These are phyloP conservation scores for Bicyclus anynana DNA, from an alignment of 1,140 invertebrate species.

Conservation along the genomic window DNA sequence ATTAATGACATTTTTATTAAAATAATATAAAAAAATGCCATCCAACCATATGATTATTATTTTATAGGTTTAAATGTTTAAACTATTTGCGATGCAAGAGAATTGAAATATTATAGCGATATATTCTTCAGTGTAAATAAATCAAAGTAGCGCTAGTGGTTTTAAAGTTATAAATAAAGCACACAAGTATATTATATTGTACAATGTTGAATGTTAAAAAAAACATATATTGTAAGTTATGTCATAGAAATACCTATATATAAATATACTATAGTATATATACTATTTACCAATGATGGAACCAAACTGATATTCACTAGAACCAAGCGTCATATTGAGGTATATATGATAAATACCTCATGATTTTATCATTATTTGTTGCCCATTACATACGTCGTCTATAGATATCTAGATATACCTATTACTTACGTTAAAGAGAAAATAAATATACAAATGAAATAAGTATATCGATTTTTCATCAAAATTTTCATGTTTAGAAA, in stretches of 20 bases:
- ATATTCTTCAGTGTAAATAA: conserved; percentile 15
- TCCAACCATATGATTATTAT: conserved; percentile 59
- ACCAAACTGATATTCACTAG: conserved; percentile 20
- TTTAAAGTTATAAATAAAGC: background rate
- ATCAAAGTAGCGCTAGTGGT: conserved; percentile 3
- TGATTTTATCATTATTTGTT: too few relatives aligned
- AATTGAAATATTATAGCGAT: conserved; percentile 66
- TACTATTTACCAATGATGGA: conserved; percentile 11
- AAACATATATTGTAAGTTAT: conserved; percentile 6
- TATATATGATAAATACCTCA: too few relatives aligned
- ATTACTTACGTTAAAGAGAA: too few relatives aligned
- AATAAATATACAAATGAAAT: too few relatives aligned
- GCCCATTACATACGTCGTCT: too few relatives aligned
- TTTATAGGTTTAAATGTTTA: conserved; percentile 54
- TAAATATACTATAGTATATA: background rate
- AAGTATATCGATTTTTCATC: too few relatives aligned
- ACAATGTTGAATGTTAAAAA: too few relatives aligned
- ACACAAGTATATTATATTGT: background rate
- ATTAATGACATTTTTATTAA: conserved; percentile 16
- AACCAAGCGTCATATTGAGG: too few relatives aligned
- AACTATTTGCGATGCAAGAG: conserved; percentile 73
- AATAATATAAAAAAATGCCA: conserved; percentile 50
- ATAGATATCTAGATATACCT: too few relatives aligned
- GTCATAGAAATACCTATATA: background rate
- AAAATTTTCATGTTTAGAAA: too few relatives aligned